These are phyloP conservation scores for Epinotia ramella DNA, from an alignment of 2,888 invertebrate genomes.

Conservation along the genomic window DNA sequence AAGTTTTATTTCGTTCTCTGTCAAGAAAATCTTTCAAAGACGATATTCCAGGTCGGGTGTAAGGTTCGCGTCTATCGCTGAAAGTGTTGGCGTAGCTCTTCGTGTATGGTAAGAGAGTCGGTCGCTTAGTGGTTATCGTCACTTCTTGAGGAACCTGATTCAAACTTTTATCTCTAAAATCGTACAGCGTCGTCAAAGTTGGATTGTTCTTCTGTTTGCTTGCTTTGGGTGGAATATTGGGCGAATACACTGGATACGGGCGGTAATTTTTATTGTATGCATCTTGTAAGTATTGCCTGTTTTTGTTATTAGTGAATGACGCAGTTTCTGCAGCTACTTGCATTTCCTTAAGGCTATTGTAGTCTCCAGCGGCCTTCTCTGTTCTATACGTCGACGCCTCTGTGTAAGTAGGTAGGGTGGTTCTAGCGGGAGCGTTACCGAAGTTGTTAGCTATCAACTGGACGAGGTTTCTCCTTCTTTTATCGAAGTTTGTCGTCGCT, in stretches of 20 bases:
- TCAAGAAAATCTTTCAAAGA: constrained; percentile 72
- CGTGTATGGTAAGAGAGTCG: constrained; percentile 76
- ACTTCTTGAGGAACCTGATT: constrained; percentile 54
- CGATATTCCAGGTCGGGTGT: constrained; percentile 80
- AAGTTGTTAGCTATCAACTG: constrained; percentile 77
- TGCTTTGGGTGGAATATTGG: constrained; percentile 64
- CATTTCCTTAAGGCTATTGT: constrained; percentile 84
- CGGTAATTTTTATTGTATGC: constrained; percentile 73
- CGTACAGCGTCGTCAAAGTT: constrained; percentile 77
- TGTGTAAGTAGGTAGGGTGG: constrained; percentile 68
- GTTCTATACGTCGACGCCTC: constrained; percentile 71
- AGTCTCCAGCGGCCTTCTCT: constrained; percentile 72
- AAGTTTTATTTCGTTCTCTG: constrained; percentile 73
- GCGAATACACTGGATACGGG: constrained; percentile 78
- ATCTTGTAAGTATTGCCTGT: constrained; percentile 77
- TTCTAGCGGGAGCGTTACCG: constrained; percentile 61
- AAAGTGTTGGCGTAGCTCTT: constrained; percentile 66
- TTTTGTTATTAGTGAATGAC: constrained; percentile 87
- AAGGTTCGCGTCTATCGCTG: constrained; percentile 72
- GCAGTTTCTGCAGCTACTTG: constrained; percentile 91
- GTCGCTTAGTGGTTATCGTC: constrained; percentile 69
- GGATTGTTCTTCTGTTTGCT: constrained; percentile 68
- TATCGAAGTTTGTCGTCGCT: constrained; percentile 70
- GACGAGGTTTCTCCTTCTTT: constrained; percentile 73
- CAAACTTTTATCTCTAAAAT: constrained; percentile 69